phyloP scores from a whole-genome alignment of 2,888 invertebrate genomes.

The Drosophila siamana region DNA sequence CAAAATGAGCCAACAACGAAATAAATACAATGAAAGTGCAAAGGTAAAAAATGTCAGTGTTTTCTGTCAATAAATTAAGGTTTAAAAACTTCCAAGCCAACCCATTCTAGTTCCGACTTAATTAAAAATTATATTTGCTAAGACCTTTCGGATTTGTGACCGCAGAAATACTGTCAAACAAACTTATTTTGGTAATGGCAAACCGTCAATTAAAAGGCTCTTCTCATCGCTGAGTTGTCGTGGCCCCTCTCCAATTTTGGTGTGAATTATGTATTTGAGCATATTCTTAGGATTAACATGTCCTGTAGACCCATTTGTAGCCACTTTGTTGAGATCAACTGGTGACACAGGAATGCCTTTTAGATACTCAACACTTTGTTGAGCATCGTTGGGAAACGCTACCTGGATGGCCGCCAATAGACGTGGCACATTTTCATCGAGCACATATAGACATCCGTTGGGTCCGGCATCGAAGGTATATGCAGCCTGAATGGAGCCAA shows the following conservation, averaged over 20 bases:
- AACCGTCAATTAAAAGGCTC: conserved; percentile 86
- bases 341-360: conserved; percentile 86
- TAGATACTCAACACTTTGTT: conserved; percentile 86
- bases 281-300: conserved; percentile 85
- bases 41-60: conserved; percentile 12
- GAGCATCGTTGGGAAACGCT: conserved; percentile 89
- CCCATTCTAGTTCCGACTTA: neutral
- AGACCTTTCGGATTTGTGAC: conserved; percentile 9
- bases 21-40: conserved; percentile 81
- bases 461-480: conserved; percentile 99
- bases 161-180: neutral
- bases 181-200: conserved; percentile 56
- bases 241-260: conserved; percentile 93
- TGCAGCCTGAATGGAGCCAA: conserved; percentile 90
- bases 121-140: neutral
- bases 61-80: neutral
- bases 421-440: conserved; percentile 90
- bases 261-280: conserved; percentile 93
- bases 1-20: conserved; percentile 32
- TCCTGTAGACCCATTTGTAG: conserved; percentile 41
- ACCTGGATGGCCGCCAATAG: conserved; percentile 89
- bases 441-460: conserved; percentile 95
- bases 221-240: conserved; percentile 81
- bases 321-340: conserved; percentile 9
- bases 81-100: neutral